Evolutionary conservation across 2,113 vertebrate genomes (phyloP).

Genomic region (Pyrgilauda ruficollis): DNA sequence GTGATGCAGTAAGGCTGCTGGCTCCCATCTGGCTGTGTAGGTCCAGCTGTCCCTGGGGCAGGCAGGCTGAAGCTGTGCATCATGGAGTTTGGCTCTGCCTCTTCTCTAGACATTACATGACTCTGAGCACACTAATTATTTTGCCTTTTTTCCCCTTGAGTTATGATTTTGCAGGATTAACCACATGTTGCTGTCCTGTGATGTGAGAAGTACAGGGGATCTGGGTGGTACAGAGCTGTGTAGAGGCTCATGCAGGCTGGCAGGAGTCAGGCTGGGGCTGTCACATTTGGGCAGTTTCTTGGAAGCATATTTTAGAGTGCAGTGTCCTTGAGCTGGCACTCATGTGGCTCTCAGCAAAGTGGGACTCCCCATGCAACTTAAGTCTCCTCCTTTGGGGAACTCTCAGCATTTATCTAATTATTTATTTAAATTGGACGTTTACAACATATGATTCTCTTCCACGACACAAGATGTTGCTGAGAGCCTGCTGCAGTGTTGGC

Average conservation of each 20-base stretch:
- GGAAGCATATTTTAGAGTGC: rapidly evolving
- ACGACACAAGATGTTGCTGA: background rate
- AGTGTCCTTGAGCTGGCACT: background rate
- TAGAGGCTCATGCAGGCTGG: rapidly evolving
- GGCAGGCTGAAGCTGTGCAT: rapidly evolving
- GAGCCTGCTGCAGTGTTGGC: background rate
- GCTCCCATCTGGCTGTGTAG: rapidly evolving
- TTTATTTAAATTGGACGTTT: background rate
- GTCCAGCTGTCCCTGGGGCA: background rate
- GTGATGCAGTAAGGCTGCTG: background rate
- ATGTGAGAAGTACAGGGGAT: rapidly evolving
- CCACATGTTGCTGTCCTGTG: background rate
- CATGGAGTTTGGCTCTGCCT: background rate
- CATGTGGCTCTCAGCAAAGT: background rate
- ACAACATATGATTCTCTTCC: background rate
- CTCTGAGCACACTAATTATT: background rate
- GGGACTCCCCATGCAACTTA: background rate
- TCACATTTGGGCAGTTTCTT: background rate
- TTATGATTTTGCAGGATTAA: background rate
- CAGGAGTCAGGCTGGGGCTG: background rate
- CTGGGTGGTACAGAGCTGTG: background rate
- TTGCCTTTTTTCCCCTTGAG: background rate
- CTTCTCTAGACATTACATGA: background rate
- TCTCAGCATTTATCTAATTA: background rate
- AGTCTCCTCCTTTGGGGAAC: background rate